These are phyloP conservation scores for Pithys albifrons DNA, from an alignment of 2,113 vertebrate species.

Conservation along the genomic window DNA sequence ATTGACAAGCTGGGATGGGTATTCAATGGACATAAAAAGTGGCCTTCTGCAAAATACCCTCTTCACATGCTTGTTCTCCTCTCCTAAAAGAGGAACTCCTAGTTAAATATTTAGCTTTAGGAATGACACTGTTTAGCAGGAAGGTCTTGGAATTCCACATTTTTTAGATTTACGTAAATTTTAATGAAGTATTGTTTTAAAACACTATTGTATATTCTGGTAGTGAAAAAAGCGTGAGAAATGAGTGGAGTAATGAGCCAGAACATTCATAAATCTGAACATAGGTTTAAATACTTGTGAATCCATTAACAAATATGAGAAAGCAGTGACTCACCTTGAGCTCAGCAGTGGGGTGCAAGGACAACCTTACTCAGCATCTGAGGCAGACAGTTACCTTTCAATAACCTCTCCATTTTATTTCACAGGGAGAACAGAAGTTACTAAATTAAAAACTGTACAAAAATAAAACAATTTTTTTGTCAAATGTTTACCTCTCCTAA, in stretches of 20 bases:
- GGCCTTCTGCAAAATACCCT: not conserved
- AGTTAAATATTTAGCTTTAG: not conserved
- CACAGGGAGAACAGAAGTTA: not conserved
- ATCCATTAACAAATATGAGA: not conserved
- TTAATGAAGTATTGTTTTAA: not conserved
- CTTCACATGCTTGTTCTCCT: not conserved
- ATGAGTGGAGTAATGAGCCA: not conserved
- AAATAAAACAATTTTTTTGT: not conserved
- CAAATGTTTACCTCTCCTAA: not conserved
- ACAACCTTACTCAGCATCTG: not conserved
- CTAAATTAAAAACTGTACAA: slow-evolving; percentile 9
- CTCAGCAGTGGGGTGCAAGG: not conserved
- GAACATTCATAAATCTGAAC: not conserved
- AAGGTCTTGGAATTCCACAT: not conserved
- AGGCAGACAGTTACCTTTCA: slow-evolving; percentile 7
- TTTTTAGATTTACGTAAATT: not conserved
- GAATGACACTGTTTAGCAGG: not conserved
- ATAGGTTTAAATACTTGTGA: not conserved
- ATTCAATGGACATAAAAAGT: not conserved
- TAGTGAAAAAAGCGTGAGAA: not conserved
- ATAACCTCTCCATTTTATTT: not conserved
- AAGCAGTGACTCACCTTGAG: not conserved
- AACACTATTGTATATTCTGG: not conserved
- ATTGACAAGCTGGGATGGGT: not conserved
- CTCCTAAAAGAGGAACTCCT: not conserved